Base-by-base conservation (phyloP, 2,888 invertebrate species). In the Habrosyne pyritoides region DNA sequence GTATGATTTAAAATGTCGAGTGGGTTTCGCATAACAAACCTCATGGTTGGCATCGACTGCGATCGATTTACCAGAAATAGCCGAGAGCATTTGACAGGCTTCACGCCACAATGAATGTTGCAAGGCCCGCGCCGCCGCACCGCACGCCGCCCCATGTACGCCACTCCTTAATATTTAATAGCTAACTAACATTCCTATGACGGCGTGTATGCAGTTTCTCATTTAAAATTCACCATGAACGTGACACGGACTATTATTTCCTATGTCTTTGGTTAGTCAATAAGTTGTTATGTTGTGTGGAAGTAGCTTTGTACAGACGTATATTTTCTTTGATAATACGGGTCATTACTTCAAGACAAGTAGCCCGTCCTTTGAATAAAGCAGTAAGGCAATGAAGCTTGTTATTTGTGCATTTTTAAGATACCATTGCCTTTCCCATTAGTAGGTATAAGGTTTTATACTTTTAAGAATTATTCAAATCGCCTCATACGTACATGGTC, bases 1-100 rank as follows among this genome's bases (percentile, higher is more conserved):
- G 57, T 63, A 49, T 56, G 54, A 67, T 68, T 61, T 71, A 69
- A 62, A 74, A 67, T 61, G 66, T 73, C 73, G 71, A 73, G 64
- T 57, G 67, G 57, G 62, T 63, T 69, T 60, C 63, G 56, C 59
- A 60, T 12, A 36, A 36, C 36, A 36, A 36, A 68, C 65, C 58
- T 65, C 61, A 61, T 55, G 65, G 66, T 66, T 73, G 62, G 64
- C 59, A 77, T 77, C 73, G 77, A 69, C 64, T 70, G 63, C 79
- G 73, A 90, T 90, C 86, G 89, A 87, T 88, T 83, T 73, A 68
- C 78, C 77, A 80, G 84, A 86, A 89, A 88, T 88, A 88, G 83
- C 83, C 77, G 69, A 57, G 69, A 72, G 79, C 81, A 78, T 78
- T 77, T 81, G 81, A 77, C 81, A 75, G 76, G 78, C 65, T 79